Base-by-base conservation (phyloP, 2,113 vertebrate genomes). In the Apteryx mantelli region DNA sequence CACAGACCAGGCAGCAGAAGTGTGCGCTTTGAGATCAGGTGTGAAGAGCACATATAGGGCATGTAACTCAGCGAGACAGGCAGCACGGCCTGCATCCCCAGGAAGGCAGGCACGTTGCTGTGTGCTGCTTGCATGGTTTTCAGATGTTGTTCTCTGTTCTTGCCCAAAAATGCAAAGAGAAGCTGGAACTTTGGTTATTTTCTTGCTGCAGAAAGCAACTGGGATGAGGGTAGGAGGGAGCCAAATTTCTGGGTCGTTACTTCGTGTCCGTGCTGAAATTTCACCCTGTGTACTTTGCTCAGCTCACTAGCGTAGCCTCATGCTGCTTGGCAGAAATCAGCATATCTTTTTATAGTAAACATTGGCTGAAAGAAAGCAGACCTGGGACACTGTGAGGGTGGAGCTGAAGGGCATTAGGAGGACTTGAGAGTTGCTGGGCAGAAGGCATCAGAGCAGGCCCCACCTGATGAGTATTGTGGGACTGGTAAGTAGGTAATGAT, bases 401-500 rank as follows among this genome's bases (percentile, higher is more conserved):
- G 34, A 78, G 75, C 68, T 84, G 78, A 55, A 71, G 21, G 36
- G 10, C 46, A 2, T 40, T 42, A 8, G n/a, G 66, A 71, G 16
- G 38, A 32, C 30, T 64, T 64, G 48, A 25, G 22, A 15, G 13
- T 58, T 1, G 0, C 60, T 28, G 73, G 50, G 40, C 26, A 52
- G 50, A 65, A 82, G 42, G 48, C 3, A 4, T 28, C 55, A 74
- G 42, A 80, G 32, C 50, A 55, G 32, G 46, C 15, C 15, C 66
- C 68, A 70, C 32, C 52, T 50, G 63, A 22, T 44, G 80, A 81
- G 34, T 52, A 7, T 1, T 56, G 68, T 66, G 73, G 48, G 60
- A 48, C 60, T 52, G 95, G 96, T 97, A 75, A 97, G 97, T 95
- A 53, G 60, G 52, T 36, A 40, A 58, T 13, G 4, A 8, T 52